Percentiles rank a stretch among this genome's conserved stretches.
phyloP scores from a whole-genome alignment of 2,888 invertebrate genomes.

The Micoletzkya japonica region DNA sequence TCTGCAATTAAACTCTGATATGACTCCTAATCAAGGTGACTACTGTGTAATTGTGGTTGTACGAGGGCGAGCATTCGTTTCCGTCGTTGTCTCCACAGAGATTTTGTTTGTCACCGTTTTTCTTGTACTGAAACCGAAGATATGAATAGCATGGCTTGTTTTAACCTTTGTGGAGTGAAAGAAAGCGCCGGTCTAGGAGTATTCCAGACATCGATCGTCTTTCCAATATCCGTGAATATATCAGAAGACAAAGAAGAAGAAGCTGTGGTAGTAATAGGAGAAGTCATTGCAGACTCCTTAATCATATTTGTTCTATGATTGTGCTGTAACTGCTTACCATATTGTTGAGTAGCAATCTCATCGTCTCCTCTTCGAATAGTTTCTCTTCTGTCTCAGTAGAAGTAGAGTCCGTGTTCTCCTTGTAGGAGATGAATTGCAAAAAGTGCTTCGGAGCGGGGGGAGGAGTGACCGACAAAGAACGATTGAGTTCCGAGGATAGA shows the following conservation, averaged over 20 bases:
- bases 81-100: too few relatives aligned
- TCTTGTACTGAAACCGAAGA: not conserved
- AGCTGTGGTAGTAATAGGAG: not conserved
- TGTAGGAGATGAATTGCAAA: conserved; percentile 38
- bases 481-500: conserved; percentile 35
- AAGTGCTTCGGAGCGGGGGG: conserved; percentile 32
- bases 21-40: too few relatives aligned
- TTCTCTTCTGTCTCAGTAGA: not conserved
- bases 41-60: too few relatives aligned
- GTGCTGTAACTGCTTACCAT: not conserved
- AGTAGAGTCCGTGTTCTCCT: conserved; percentile 9
- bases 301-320: not conserved
- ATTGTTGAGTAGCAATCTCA: conserved; percentile 2
- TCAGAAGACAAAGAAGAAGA: not conserved
- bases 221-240: conserved; percentile 8
- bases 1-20: too few relatives aligned
- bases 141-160: not conserved
- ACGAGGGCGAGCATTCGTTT: too few relatives aligned
- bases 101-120: not conserved
- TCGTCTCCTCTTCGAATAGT: conserved; percentile 7
- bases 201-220: not conserved
- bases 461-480: conserved; percentile 19
- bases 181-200: not conserved
- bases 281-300: not conserved
- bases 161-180: too few relatives aligned